These are phyloP conservation scores for Lynx canadensis DNA, from an alignment of 2,113 vertebrate species.

Conservation along the genomic window DNA sequence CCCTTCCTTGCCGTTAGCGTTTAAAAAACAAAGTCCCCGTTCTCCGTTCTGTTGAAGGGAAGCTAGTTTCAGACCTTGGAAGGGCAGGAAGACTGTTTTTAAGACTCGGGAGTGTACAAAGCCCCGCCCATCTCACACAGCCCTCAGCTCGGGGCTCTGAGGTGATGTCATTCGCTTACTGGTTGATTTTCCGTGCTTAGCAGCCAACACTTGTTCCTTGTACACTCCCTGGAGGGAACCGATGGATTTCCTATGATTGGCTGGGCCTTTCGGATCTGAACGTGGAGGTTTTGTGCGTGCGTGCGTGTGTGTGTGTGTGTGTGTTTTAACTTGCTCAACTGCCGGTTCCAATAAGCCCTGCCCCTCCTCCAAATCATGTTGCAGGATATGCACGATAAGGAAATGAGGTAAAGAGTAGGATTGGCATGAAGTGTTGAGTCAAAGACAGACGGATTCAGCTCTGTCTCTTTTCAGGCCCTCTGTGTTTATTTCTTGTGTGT, in stretches of 20 bases:
- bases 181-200: constrained; percentile 72
- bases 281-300: background rate
- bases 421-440: background rate
- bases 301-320: background rate
- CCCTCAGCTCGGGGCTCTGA: constrained; percentile 59
- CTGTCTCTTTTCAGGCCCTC: background rate
- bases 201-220: constrained; percentile 57
- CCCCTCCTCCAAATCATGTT: background rate
- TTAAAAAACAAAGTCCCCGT: background rate
- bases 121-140: background rate
- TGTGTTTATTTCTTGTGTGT: background rate
- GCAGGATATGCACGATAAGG: background rate
- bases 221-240: background rate
- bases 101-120: background rate
- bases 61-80: background rate
- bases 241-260: constrained; percentile 54
- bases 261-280: constrained; percentile 50
- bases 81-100: background rate
- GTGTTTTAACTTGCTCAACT: constrained; percentile 57
- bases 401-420: background rate
- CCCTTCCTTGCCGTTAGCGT: background rate
- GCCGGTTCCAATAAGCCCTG: constrained; percentile 53
- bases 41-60: background rate
- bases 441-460: background rate
- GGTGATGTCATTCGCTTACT: constrained; percentile 68